Evolutionary conservation across 2,113 vertebrate genomes (phyloP), one percentile per base, ranked within the genome.

Genomic region (Myiopsitta monachus): DNA sequence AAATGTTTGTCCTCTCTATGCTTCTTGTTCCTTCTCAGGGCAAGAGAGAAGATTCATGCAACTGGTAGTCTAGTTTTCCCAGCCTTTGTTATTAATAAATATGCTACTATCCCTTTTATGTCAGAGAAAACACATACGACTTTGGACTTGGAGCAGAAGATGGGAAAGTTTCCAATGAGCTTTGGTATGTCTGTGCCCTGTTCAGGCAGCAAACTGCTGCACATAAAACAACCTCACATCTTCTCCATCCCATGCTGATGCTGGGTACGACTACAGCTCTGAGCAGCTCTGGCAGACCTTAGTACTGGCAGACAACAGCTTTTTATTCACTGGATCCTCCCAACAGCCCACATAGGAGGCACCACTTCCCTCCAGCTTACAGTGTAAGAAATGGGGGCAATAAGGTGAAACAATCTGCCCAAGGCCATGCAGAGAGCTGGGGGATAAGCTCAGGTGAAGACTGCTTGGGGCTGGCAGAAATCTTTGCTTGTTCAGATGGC

Each of bases 201-300:
- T 33, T 57, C 41, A 87, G 59, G 46, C 15, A 82, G 38, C 47
- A 87, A 61, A 92, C 19, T 43, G 38, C 55, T 76, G 46, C 30
- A 49, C 23, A 68, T 63, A 17, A 54, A 88, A 31, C 30, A 73
- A 3, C 43, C 75, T 69, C 27, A 24, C 28, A 63, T 33, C 41
- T 46, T 73, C 73, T 26, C 36, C 23, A 33, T 38, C 54, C 77
- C 1, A 3, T 2, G 8, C 28, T 18, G 55, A 68, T 0, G 0
- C n/a, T 38, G 63, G 61, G 19, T 73, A 66, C 0, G 23, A 83
- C 51, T 31, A 78, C 61, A 87, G 39, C 63, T 70, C 72, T 55
- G 73, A 2, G 11, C 64, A 86, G 61, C 84, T 78, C 16, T 24
- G 28, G 44, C 18, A 82, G 52, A 15, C 0, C 0, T 69, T 41